Evolutionary conservation across 2,797 vertebrate species (phyloP).

Genomic region (Chrysocyon brachyurus): DNA sequence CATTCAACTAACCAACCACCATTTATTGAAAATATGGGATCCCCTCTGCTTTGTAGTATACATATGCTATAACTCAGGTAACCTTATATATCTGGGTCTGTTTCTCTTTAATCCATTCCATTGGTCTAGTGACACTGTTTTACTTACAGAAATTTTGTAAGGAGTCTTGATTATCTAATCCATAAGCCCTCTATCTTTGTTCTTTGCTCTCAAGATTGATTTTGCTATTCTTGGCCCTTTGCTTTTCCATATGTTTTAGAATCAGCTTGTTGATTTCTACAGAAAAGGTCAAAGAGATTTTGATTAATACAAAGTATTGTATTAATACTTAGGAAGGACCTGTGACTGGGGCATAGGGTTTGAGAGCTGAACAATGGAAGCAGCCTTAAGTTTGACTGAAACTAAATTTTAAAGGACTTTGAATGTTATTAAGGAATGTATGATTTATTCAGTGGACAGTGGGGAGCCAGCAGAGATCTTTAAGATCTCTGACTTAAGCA

Average conservation of each 20-base stretch:
- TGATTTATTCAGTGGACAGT: not conserved
- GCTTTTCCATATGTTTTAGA: not conserved
- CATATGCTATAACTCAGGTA: not conserved
- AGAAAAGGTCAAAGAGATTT: not conserved
- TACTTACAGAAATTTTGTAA: not conserved
- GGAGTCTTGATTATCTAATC: not conserved
- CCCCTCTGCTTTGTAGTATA: no score
- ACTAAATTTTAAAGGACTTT: not conserved
- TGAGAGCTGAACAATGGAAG: not conserved
- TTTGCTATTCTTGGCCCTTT: not conserved
- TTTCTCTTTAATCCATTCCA: not conserved
- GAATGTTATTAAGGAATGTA: not conserved
- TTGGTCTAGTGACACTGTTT: not conserved
- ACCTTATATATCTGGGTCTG: not conserved
- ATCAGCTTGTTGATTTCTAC: not conserved
- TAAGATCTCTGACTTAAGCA: not conserved
- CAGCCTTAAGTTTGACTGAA: not conserved
- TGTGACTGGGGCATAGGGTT: not conserved
- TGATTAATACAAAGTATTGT: not conserved
- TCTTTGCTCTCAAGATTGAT: not conserved
- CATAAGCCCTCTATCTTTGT: not conserved
- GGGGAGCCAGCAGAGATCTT: not conserved
- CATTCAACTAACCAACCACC: not conserved
- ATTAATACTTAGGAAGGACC: not conserved
- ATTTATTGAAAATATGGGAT: not conserved